Base-by-base conservation (phyloP, 2,113 vertebrate genomes). In the Orientallactaga bullata region DNA sequence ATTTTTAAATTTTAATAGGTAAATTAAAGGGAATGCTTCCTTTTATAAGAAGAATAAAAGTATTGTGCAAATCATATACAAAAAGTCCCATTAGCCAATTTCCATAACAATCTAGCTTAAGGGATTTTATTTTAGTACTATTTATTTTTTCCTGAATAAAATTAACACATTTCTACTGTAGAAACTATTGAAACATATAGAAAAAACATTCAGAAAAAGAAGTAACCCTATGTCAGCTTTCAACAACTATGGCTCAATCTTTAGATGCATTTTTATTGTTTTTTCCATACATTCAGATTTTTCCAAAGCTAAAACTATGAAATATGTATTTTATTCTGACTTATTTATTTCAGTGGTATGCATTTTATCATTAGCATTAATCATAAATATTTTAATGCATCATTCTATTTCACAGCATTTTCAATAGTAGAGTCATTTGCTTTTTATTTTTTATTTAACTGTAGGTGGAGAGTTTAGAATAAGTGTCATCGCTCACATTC, bases 121-220 rank as follows among this genome's bases (percentile, higher is more conserved):
- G 81, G 26, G 24, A 66, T 3, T 85, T 81, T 42, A 91, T 88
- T 80, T 94, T 79, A 77, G 32, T 73, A 74, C 4, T 89, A 6
- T 65, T 96, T 9, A 55, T 32, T 87, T 91, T 89, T 78, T 1
- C 2, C 3, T 55, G 8, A 89, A 30, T 68, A 78, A 79, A 96
- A 85, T 20, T 81, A 35, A 81, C 35, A 7, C 2, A 60, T 58
- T 30, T 7, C 20, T 47, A 51, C 2, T 80, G 3, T 69, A 69
- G 30, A 71, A 93, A 94, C 94, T 86, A 16, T 13, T 35, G n/a
- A 86, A 83, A 85, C 88, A 65, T 69, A 92, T 5, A 35, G n/a
- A 74, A 83, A 83, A 85, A 91, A 74, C 74, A 55, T 28, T 37
- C 17, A 76, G 23, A 21, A 72, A 77, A 89, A 58, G 26, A 68